A percentile compares a stretch with the other conserved stretches of the same genome.
Conservation (phyloP, 2,113 vertebrate genomes). For the Sitta europaea region DNA sequence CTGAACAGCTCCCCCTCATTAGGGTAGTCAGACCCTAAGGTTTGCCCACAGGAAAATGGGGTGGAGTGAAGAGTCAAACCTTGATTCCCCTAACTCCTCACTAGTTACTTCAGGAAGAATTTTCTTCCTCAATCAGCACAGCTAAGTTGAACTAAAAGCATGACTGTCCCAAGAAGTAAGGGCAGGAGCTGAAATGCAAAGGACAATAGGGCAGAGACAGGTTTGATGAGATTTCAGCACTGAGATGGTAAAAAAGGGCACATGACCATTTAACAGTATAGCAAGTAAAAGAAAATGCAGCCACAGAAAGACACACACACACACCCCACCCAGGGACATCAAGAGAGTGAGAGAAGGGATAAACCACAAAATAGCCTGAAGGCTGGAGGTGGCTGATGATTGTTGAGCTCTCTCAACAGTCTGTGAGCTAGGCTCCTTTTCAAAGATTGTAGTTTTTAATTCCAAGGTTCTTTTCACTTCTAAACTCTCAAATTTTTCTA, state of each 20-base stretch:
- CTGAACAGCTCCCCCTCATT: rapidly evolving
- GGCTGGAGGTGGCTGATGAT: background rate
- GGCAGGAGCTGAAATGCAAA: background rate
- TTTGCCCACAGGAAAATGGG: background rate
- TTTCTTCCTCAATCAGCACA: background rate
- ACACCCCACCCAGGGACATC: background rate
- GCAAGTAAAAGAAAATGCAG: background rate
- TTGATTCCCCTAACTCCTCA: background rate
- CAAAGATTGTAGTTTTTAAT: background rate
- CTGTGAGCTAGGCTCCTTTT: background rate
- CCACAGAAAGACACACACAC: background rate
- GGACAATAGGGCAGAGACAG: background rate
- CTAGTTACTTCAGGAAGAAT: background rate
- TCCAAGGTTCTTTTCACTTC: background rate
- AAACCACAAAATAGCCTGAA: background rate
- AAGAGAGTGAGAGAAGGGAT: background rate
- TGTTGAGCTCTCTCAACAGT: background rate
- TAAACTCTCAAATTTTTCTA: background rate
- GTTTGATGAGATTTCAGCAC: background rate
- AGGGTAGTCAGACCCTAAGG: background rate
- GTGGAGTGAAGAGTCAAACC: background rate
- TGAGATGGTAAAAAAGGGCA: background rate
- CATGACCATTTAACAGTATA: background rate
- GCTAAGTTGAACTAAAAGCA: background rate
- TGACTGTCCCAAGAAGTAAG: background rate